Percentiles rank a stretch among this genome's conserved stretches.
phyloP scores from a whole-genome alignment of 1,140 invertebrate species.

The Heliothis virescens region DNA sequence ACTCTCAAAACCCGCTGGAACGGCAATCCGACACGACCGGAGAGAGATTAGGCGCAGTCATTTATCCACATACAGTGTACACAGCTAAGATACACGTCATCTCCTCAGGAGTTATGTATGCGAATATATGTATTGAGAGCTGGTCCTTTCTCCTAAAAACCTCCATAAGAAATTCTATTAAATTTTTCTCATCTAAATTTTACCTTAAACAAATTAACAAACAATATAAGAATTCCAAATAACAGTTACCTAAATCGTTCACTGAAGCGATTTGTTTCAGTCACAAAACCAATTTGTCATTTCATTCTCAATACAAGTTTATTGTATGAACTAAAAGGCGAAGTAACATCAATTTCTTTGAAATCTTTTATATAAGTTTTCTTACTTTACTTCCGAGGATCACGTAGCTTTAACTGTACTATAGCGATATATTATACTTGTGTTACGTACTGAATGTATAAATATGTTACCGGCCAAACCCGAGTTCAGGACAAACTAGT shows the following conservation, averaged over 20 bases:
- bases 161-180: no score
- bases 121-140: no score
- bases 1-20: no score
- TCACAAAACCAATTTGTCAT: constrained; percentile 19
- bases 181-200: background rate
- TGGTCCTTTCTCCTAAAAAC: no score
- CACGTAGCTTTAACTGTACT: constrained; percentile 32
- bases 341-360: constrained; percentile 41
- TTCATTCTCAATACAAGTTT: constrained; percentile 21
- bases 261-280: constrained; percentile 7
- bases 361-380: constrained; percentile 39
- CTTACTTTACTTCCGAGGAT: constrained; percentile 19
- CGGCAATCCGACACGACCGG: no score
- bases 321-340: constrained; percentile 27
- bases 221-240: background rate
- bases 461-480: no score
- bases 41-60: no score
- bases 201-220: background rate
- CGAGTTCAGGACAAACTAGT: no score
- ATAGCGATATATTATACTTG: constrained; percentile 11
- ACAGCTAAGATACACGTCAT: no score
- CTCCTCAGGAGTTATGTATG: no score
- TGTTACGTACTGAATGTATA: constrained; percentile 1
- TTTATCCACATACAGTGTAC: no score
- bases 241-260: background rate